Evolutionary conservation across 2,888 invertebrate genomes (phyloP).

Genomic region (Tillus elongatus): DNA sequence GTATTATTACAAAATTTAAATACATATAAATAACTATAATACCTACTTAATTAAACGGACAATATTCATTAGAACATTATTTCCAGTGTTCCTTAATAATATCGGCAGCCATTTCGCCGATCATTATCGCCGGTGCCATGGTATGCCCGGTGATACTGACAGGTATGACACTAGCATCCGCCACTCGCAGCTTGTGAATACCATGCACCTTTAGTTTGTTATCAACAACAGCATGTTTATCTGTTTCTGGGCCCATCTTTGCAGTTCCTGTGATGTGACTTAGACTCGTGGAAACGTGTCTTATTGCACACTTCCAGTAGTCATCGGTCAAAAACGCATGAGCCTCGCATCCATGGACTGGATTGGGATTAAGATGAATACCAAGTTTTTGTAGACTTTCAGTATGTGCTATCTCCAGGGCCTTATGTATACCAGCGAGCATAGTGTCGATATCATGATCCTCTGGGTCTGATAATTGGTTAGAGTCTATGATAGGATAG

Average conservation of each 20-base stretch:
- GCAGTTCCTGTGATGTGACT: slow-evolving; percentile 48
- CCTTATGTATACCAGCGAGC: slow-evolving; percentile 49
- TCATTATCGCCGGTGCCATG: slow-evolving; percentile 59
- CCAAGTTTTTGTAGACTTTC: slow-evolving; percentile 51
- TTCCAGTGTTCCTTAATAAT: slow-evolving; percentile 50
- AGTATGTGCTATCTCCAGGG: slow-evolving; percentile 48
- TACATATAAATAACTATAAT: too few relatives aligned
- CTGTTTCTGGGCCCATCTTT: slow-evolving; percentile 59
- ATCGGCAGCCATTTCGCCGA: slow-evolving; percentile 63
- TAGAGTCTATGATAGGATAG: slow-evolving; percentile 65
- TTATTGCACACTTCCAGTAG: slow-evolving; percentile 63
- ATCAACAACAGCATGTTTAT: slow-evolving; percentile 56
- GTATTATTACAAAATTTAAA: too few relatives aligned
- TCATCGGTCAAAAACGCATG: slow-evolving; percentile 49
- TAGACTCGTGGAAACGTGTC: slow-evolving; percentile 24
- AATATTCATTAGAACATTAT: too few relatives aligned
- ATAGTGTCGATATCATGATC: slow-evolving; percentile 50
- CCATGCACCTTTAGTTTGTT: slow-evolving; percentile 54
- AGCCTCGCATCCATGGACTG: slow-evolving; percentile 44
- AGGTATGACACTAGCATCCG: slow-evolving; percentile 61
- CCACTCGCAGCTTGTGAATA: slow-evolving; percentile 51
- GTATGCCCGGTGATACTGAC: slow-evolving; percentile 57
- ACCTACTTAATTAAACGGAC: too few relatives aligned
- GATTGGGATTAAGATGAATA: slow-evolving; percentile 33
- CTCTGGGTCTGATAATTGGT: slow-evolving; percentile 58